Conservation (phyloP, 2,113 vertebrate species). For the Solea solea region DNA sequence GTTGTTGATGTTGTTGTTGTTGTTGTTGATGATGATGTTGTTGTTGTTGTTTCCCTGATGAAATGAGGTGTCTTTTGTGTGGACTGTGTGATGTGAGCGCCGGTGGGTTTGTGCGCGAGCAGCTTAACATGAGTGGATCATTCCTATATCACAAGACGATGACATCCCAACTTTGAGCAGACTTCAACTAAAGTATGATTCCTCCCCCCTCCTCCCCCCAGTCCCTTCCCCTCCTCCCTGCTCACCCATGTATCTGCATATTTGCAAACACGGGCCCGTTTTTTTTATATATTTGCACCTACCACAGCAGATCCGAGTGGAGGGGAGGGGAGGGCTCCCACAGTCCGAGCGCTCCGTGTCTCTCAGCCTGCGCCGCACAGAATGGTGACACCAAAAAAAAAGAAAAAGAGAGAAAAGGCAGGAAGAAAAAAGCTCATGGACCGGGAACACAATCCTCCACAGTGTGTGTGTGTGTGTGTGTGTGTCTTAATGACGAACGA, state of each 20-base stretch:
- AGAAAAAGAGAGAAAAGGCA: slow-evolving; percentile 52
- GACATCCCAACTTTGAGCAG: slow-evolving; percentile 85
- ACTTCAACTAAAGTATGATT: slow-evolving; percentile 84
- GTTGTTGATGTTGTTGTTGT: slow-evolving; percentile 7
- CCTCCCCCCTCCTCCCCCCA: slow-evolving; percentile 54
- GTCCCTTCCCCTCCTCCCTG: slow-evolving; percentile 58
- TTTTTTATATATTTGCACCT: slow-evolving; percentile 80
- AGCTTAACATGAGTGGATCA: slow-evolving; percentile 24
- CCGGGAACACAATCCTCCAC: slow-evolving; percentile 66
- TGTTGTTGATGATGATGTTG: too few relatives aligned
- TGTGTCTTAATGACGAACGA: slow-evolving; percentile 54
- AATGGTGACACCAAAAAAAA: slow-evolving; percentile 77
- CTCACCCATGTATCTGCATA: slow-evolving; percentile 81
- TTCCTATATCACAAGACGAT: slow-evolving; percentile 72
- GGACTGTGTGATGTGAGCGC: slow-evolving; percentile 82
- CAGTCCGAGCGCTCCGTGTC: slow-evolving; percentile 84
- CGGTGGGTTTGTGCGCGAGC: slow-evolving; percentile 71
- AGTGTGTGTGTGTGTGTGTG: slow-evolving; percentile 62
- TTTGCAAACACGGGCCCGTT: slow-evolving; percentile 81
- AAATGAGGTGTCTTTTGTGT: slow-evolving; percentile 83
- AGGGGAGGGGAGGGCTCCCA: slow-evolving; percentile 81
- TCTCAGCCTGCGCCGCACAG: slow-evolving; percentile 78
- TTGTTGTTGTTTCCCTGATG: neutral
- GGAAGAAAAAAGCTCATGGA: slow-evolving; percentile 70
- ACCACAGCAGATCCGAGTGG: slow-evolving; percentile 81